A percentile compares a stretch with the other conserved stretches of the same genome.
Conservation (phyloP, 1,140 invertebrate genomes). For the Centruroides vittatus region DNA sequence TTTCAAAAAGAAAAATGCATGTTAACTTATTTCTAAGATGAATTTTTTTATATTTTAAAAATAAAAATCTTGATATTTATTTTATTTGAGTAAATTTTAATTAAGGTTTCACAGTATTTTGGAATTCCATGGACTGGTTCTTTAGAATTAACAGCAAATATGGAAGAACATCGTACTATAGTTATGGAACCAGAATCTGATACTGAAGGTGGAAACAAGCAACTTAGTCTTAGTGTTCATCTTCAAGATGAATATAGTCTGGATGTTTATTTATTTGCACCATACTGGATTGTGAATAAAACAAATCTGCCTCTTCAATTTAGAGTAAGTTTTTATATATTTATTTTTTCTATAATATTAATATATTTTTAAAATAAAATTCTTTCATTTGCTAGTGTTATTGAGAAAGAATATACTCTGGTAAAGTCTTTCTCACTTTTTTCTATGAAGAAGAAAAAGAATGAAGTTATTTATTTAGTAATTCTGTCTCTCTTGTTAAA, state of each 20-base stretch:
- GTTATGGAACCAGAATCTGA: conserved; percentile 46
- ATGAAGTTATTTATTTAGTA: no score
- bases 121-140: conserved; percentile 51
- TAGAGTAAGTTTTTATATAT: conserved; percentile 38
- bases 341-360: not conserved
- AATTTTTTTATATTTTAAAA: no score
- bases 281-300: conserved; percentile 86
- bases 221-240: conserved; percentile 49
- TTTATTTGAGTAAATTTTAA: not conserved
- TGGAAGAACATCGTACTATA: conserved; percentile 44
- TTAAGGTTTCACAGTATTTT: conserved; percentile 45
- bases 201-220: conserved; percentile 44
- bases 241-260: conserved; percentile 42
- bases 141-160: conserved; percentile 48
- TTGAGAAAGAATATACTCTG: no score
- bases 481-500: no score
- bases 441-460: no score
- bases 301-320: conserved; percentile 60
- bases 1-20: no score
- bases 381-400: no score
- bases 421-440: no score
- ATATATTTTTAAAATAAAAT: no score
- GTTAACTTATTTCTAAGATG: no score
- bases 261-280: conserved; percentile 55
- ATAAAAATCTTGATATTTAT: no score